A percentile compares a stretch with the other conserved stretches of the same genome.
These are phyloP conservation scores for Drosophila repletoides DNA, from an alignment of 1,140 invertebrate species.

Conservation along the genomic window DNA sequence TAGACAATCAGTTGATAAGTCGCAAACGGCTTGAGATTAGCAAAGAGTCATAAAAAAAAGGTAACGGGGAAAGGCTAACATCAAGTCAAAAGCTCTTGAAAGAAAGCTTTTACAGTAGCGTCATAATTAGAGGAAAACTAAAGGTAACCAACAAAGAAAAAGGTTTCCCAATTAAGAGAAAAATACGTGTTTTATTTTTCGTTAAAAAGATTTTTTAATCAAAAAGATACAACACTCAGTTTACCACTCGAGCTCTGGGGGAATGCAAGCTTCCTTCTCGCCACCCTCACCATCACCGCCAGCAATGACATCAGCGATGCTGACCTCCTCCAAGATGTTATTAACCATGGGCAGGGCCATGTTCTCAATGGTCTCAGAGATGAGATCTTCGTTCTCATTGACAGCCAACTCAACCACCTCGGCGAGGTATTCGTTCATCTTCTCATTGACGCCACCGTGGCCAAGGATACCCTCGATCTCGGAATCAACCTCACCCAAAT, in stretches of 20 bases:
- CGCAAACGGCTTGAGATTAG: slow-evolving; percentile 51
- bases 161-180: background rate
- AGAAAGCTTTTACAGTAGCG: slow-evolving; percentile 12
- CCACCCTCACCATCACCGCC: slow-evolving; percentile 60
- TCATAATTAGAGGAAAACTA: too few relatives aligned
- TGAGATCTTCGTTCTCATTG: slow-evolving; percentile 77
- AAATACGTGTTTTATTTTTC: slow-evolving; percentile 13
- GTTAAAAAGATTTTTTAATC: slow-evolving; percentile 47
- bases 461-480: slow-evolving; percentile 77
- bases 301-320: slow-evolving; percentile 54
- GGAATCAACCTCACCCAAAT: slow-evolving; percentile 74
- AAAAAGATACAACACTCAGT: slow-evolving; percentile 15
- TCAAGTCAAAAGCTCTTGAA: background rate
- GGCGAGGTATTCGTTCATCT: slow-evolving; percentile 69
- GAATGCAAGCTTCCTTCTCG: slow-evolving; percentile 73
- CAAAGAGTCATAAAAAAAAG: background rate
- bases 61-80: background rate
- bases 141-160: background rate
- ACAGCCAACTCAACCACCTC: slow-evolving; percentile 64
- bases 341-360: slow-evolving; percentile 70
- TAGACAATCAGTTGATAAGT: slow-evolving; percentile 41
- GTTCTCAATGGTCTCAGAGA: slow-evolving; percentile 70
- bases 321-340: slow-evolving; percentile 55
- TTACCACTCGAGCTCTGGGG: slow-evolving; percentile 69
- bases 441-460: slow-evolving; percentile 64